These are phyloP conservation scores for Cettia cetti DNA, from an alignment of 2,113 vertebrate genomes.

Conservation along the genomic window DNA sequence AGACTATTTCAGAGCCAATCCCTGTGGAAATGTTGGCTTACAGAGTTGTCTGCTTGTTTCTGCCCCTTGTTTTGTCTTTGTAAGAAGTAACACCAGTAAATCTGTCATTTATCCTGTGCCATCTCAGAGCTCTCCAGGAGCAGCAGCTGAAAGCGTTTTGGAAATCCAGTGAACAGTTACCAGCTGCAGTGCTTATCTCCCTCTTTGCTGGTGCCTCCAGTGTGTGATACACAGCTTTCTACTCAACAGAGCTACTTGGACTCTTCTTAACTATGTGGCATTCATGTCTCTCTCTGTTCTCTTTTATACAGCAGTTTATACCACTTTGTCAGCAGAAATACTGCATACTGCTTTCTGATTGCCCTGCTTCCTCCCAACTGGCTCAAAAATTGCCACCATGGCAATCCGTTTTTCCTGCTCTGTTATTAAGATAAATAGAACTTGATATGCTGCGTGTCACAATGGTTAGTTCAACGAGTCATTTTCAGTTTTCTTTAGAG, in stretches of 20 bases:
- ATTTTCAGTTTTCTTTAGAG: neutral
- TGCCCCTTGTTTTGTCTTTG: neutral
- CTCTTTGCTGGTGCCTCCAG: neutral
- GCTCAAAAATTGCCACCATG: neutral
- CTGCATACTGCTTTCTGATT: neutral
- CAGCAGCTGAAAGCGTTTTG: neutral
- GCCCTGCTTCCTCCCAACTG: neutral
- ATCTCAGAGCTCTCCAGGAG: neutral
- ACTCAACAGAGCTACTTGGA: neutral
- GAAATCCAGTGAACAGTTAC: neutral
- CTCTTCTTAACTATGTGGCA: neutral
- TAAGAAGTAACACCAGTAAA: neutral
- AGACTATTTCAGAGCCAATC: neutral
- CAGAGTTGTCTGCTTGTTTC: neutral
- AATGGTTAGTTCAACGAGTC: neutral
- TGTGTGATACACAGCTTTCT: neutral
- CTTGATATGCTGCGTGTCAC: neutral
- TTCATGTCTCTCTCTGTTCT: neutral
- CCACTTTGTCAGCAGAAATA: neutral
- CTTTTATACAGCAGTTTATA: neutral
- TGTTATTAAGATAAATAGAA: neutral
- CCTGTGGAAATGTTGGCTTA: neutral
- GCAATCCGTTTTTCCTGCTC: neutral
- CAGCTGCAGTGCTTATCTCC: neutral
- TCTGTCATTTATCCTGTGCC: neutral